Base-by-base conservation (phyloP, 2,797 vertebrate species). In the Alcedo quadribrachys region DNA sequence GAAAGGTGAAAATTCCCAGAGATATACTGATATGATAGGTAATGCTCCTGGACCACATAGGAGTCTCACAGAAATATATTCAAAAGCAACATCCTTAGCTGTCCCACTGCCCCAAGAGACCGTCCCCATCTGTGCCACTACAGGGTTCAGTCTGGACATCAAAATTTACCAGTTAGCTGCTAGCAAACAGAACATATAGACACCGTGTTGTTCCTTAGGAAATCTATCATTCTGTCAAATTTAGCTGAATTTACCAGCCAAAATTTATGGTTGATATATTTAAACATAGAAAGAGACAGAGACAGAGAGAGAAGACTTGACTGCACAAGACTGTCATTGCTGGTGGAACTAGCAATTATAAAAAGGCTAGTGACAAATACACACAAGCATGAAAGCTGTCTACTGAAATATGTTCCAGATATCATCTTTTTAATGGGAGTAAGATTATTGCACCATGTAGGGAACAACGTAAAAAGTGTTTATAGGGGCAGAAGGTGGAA, bases 251-350 rank as follows among this genome's bases (percentile, higher is more conserved):
- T 70, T 75, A 74, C 15, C 43, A 75, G 19, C 11, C 11, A 81
- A 75, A 89, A 62, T 28, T 22, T 20, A 43, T 8, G 11, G 37
- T 57, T 70, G 84, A 76, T 75, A 24, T 85, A 53, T 61, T 80
- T 13, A 80, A 55, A 22, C 25, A 46, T 40, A 61, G n/a, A 17
- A 74, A 37, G 17, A 32, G 61, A 50, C 60, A 58, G 18, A 30
- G 40, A 60, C 12, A 48, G 46, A 48, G 12, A 48, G 12, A 77
- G 37, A 37, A 2, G 2, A 35, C 0, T 0, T 43, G 18, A 51
- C 16, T 45, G n/a, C 15, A 2, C 30, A 75, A 14, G n/a, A 53
- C 24, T 11, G 12, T n/a, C 53, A 54, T 54, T 28, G 53, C 30
- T 54, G 18, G 53, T 54, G 7, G 30, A n/a, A n/a, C 53, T 54